Evolutionary conservation across 92 coral and sea anemone genomes (phyloP).

Genomic region (Phenganax stokvisi): DNA sequence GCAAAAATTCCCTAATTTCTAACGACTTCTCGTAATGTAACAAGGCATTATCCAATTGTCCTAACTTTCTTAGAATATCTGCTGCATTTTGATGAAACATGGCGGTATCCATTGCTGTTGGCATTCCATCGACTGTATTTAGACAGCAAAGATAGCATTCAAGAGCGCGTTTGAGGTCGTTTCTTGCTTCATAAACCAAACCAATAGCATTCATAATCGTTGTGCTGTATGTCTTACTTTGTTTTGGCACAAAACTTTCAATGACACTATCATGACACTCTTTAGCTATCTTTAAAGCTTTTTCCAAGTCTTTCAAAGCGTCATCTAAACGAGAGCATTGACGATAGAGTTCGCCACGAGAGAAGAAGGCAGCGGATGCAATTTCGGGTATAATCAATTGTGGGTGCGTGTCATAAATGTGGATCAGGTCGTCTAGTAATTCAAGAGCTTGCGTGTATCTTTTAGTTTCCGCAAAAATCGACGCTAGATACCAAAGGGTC

Average conservation of each 20-base stretch:
- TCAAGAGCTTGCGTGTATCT: constrained; percentile 17
- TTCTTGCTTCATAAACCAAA: constrained; percentile 15
- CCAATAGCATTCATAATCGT: constrained; percentile 24
- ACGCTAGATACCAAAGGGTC: background rate
- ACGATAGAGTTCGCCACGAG: constrained; percentile 24
- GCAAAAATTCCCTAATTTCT: constrained; percentile 26
- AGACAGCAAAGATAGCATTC: constrained; percentile 14
- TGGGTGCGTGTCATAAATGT: background rate
- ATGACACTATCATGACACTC: background rate
- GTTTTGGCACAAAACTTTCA: background rate
- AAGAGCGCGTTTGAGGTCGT: constrained; percentile 21
- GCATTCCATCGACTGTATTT: background rate
- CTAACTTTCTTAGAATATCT: constrained; percentile 15
- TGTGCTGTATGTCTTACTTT: background rate
- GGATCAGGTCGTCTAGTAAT: constrained; percentile 8
- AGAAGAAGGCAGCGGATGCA: constrained; percentile 3
- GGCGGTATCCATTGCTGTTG: background rate
- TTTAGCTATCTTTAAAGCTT: constrained; percentile 11
- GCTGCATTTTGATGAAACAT: constrained; percentile 21
- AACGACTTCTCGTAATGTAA: constrained; percentile 30
- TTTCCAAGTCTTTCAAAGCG: constrained; percentile 24
- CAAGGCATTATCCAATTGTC: constrained; percentile 13
- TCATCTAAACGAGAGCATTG: background rate
- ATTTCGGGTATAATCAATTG: background rate
- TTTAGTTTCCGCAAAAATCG: constrained; percentile 15